phyloP scores from a whole-genome alignment of 92 coral and sea anemone species.

The Scolanthus callimorphus region DNA sequence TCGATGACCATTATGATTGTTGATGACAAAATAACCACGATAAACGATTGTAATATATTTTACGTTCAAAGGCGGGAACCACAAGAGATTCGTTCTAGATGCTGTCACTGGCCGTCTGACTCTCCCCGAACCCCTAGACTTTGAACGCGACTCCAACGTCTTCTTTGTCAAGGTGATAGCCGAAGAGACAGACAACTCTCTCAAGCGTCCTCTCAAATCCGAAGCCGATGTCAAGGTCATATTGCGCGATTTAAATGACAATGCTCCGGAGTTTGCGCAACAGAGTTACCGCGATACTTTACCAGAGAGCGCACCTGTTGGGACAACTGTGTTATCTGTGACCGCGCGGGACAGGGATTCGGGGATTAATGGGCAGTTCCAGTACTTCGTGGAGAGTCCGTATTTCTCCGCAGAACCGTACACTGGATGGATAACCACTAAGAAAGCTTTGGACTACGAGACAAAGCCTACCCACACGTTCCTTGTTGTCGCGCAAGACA shows the following conservation, averaged over 20 bases:
- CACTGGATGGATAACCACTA: slow-evolving; percentile 79
- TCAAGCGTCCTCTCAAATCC: slow-evolving; percentile 36
- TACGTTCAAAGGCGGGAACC: slow-evolving; percentile 58
- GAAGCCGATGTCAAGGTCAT: slow-evolving; percentile 61
- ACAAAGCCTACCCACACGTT: slow-evolving; percentile 53
- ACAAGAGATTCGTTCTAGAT: slow-evolving; percentile 58
- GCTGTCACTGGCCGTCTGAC: slow-evolving; percentile 76
- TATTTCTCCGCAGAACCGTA: slow-evolving; percentile 76
- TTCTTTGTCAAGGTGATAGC: slow-evolving; percentile 57
- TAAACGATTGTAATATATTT: no score
- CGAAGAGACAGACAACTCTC: slow-evolving; percentile 45
- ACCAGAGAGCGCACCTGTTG: slow-evolving; percentile 95
- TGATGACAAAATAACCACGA: no score
- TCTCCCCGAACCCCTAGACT: slow-evolving; percentile 75
- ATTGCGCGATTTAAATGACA: slow-evolving; percentile 84
- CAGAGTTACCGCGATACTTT: slow-evolving; percentile 71
- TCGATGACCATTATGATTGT: no score
- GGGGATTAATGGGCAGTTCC: slow-evolving; percentile 80
- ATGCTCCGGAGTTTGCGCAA: slow-evolving; percentile 73
- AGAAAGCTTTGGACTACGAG: slow-evolving; percentile 73
- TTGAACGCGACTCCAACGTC: slow-evolving; percentile 70
- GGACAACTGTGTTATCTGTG: slow-evolving; percentile 79
- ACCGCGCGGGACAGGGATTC: slow-evolving; percentile 92
- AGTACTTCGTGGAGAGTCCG: slow-evolving; percentile 53
- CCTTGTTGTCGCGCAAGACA: slow-evolving; percentile 76